Base-by-base conservation (phyloP, 35 echinoderm and acorn worm species). In the Lytechinus variegatus region DNA sequence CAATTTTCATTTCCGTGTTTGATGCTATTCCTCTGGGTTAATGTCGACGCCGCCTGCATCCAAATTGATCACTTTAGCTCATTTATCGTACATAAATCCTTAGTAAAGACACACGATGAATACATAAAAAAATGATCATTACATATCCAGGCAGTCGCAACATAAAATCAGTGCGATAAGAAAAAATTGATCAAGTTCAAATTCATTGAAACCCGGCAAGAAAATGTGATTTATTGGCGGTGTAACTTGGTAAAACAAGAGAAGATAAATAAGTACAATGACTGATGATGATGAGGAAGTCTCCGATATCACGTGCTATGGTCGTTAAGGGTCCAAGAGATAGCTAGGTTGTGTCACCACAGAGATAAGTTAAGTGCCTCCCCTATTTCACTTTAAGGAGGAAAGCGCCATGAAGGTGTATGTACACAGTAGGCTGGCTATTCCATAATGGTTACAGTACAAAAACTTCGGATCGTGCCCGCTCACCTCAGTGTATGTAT, bases 241-340 rank as follows among this genome's bases (percentile, higher is more conserved):
- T 79, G 16, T 79, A 24, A 24, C 19, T 79, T 24, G 8, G n/a
- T 79, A 79, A n/a, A n/a, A 16, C 66, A 44, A 44, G 33, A 44
- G 33, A 44, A 44, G 33, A 44, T 44, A 44, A 44, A 44, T 44
- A 44, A 44, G 33, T 24, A 24, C 66, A 6, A 79, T 0, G n/a
- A 79, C 19, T n/a, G 66, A 79, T 7, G 66, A 24, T 79, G 66
- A 79, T 71, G 61, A n/a, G n/a, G n/a, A 79, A 24, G 66, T 79
- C 66, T 79, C 66, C 19, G 16, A 71, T 71, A 79, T 79, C 66
- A 79, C 66, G 5, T 79, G 66, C n/a, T 24, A 5, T 79, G 66
- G 66, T 79, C 66, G 66, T 79, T 79, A 79, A 24, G 66, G 66
- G 66, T 79, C 66, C 66, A 79, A 79, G 66, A 79, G 66, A 79